Evolutionary conservation across 1,140 invertebrate genomes (phyloP), one percentile per base, ranked within the genome.

Genomic region (Drosophila pachea): DNA sequence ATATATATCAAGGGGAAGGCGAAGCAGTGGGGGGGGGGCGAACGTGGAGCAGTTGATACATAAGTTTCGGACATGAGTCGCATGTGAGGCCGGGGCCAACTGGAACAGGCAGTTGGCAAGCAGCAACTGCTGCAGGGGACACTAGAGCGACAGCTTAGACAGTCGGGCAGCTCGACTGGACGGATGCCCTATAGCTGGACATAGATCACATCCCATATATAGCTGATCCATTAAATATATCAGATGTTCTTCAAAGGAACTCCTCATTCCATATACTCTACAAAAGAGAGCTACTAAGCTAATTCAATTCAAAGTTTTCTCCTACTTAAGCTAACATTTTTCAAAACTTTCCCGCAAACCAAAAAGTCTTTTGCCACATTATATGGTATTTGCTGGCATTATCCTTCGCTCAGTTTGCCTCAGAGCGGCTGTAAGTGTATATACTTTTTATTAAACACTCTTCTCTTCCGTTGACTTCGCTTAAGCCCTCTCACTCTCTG

Each of bases 81-180:
- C 47, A 45, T 50, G 49, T 59, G 22, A 3, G 40, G 9, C 4
- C n/a, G 49, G 7, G 14, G 40, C 22, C 35, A 45, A 49, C 22
- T 68, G 40, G 65, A 47, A 45, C 49, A 62, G 55, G 48, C 79
- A 67, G 68, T 73, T 83, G 49, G 75, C 69, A 64, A 84, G 65
- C 73, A 70, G 59, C 70, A 76, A 76, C 69, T 73, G 77, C 54
- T 81, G 45, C 48, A 55, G 45, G 74, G 22, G 22, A 22, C 36
- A 66, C 45, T 59, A 56, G 70, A 43, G 45, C 53, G 14, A 78
- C 66, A 78, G 65, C 48, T 42, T 71, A 11, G 31, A 7, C 32
- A 9, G 14, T 3, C 9, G 16, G 9, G 14, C 14, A 7, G 6
- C 43, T 7, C 7, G 43, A 43, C 12, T 43, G 0, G 36, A 47